Evolutionary conservation across 1,140 invertebrate species (phyloP).

Genomic region (Eufriesea mexicana): DNA sequence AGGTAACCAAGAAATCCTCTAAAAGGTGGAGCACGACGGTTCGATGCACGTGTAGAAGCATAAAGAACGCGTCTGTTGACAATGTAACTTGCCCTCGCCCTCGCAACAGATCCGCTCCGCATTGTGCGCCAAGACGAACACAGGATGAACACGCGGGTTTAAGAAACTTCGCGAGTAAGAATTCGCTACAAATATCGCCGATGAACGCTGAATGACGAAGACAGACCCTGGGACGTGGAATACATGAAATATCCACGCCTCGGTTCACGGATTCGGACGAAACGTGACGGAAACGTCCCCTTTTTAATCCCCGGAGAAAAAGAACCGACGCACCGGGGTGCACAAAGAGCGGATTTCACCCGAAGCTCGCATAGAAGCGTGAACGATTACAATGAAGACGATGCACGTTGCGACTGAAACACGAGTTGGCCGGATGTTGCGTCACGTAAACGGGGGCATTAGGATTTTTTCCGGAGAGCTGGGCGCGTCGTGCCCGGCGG

Average conservation of each 20-base stretch:
- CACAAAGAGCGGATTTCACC: constrained; percentile 36
- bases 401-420: constrained; percentile 22
- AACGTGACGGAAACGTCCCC: not conserved
- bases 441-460: constrained; percentile 50
- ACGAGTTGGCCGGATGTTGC: constrained; percentile 54
- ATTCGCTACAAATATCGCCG: constrained; percentile 35
- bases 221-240: not conserved
- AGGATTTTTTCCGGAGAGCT: constrained; percentile 39
- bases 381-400: constrained; percentile 31
- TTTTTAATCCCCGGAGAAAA: not conserved
- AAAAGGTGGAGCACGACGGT: not conserved
- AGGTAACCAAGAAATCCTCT: constrained; percentile 22
- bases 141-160: not conserved
- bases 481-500: constrained; percentile 13
- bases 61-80: constrained; percentile 42
- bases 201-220: not conserved
- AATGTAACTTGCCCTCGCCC: constrained; percentile 27
- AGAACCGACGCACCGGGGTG: not conserved
- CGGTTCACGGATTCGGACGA: not conserved
- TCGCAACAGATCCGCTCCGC: not conserved
- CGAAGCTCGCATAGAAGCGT: not conserved
- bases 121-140: not conserved
- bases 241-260: constrained; percentile 25
- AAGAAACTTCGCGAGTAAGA: not conserved
- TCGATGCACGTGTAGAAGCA: constrained; percentile 14